phyloP scores from a whole-genome alignment of 2,797 vertebrate genomes.

The Intellagama lesueurii region DNA sequence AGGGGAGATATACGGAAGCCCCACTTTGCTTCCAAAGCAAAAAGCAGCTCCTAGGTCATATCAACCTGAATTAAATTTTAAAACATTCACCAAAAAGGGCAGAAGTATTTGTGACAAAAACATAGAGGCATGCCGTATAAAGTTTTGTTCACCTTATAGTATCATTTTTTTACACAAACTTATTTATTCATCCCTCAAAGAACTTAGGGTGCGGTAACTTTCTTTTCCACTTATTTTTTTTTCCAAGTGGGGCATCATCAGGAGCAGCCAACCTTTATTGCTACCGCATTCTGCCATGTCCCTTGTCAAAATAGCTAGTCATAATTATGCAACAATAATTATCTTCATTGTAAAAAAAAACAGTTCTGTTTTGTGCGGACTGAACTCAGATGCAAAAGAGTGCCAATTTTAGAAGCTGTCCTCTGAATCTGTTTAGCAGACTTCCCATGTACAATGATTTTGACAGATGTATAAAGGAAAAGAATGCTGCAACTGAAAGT shows the following conservation, averaged over 20 bases:
- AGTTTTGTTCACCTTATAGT: slow-evolving; percentile 18
- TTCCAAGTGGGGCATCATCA: neutral
- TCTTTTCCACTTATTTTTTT: slow-evolving; percentile 26
- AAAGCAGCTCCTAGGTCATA: neutral
- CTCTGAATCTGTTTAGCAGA: slow-evolving; percentile 19
- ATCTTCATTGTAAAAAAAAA: slow-evolving; percentile 35
- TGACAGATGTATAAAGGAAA: slow-evolving; percentile 23
- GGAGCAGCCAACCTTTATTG: neutral
- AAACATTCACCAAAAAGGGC: slow-evolving; percentile 20
- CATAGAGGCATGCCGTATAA: slow-evolving; percentile 27
- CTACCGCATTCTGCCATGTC: neutral
- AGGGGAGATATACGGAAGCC: neutral
- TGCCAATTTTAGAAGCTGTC: neutral
- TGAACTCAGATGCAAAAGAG: slow-evolving; percentile 12
- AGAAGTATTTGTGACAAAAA: neutral
- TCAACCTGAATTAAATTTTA: slow-evolving; percentile 26
- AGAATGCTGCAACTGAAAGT: neutral
- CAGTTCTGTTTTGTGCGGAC: neutral
- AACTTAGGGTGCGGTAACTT: neutral
- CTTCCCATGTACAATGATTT: slow-evolving; percentile 49
- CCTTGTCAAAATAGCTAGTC: neutral
- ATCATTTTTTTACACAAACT: neutral
- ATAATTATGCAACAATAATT: neutral
- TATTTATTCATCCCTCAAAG: slow-evolving; percentile 35
- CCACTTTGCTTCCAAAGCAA: slow-evolving; percentile 11